Evolutionary conservation across 2,797 vertebrate species (phyloP).

Genomic region (Prionace glauca): DNA sequence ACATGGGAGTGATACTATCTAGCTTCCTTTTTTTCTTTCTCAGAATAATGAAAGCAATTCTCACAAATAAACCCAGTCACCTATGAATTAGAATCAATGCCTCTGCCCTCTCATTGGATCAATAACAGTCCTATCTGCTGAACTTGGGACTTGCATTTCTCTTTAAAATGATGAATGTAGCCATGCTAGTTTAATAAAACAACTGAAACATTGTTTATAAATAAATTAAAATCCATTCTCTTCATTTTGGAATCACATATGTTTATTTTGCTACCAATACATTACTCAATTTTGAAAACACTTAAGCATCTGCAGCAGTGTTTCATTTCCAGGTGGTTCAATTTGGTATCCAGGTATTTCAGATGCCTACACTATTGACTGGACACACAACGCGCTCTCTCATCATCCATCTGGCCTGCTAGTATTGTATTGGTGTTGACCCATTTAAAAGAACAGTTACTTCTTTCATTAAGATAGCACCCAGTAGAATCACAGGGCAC

Average conservation of each 20-base stretch:
- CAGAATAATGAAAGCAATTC: neutral
- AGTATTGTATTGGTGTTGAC: neutral
- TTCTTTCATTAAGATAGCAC: neutral
- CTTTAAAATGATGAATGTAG: neutral
- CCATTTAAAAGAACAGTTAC: neutral
- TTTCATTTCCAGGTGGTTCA: neutral
- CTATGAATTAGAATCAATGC: neutral
- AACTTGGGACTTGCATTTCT: neutral
- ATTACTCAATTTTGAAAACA: neutral
- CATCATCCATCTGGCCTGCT: neutral
- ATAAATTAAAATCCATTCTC: neutral
- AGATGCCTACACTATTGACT: neutral
- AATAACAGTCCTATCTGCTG: neutral
- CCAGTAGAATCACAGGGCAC: neutral
- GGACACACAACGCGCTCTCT: neutral
- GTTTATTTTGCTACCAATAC: neutral
- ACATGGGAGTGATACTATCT: neutral
- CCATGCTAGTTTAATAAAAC: neutral
- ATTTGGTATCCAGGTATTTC: neutral
- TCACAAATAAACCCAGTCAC: neutral
- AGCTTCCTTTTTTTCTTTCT: neutral
- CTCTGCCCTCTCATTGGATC: neutral
- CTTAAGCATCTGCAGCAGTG: neutral
- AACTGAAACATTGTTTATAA: neutral
- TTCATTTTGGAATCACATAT: neutral